Base-by-base conservation (phyloP, 2,888 invertebrate genomes). In the Mechanitis messenoides region DNA sequence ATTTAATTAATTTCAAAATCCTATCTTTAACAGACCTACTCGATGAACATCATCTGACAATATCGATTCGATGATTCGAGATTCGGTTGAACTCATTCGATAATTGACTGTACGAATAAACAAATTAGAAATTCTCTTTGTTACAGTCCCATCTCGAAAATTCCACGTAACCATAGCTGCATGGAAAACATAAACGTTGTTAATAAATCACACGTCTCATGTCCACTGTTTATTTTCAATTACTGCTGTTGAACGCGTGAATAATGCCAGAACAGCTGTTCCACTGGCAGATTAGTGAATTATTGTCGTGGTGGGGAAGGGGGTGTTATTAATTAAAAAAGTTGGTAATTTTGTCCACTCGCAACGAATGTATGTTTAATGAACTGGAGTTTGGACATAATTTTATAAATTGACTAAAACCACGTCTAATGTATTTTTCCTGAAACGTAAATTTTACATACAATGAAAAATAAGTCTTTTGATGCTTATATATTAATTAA, bases 141-240 rank as follows among this genome's bases (percentile, higher is more conserved):
- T 50, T 50, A 3, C 7, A 50, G 2, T 3, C 7, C 50, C 50
- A 50, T 50, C 50, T 50, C 50, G 28, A 50, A 50, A 50, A 50
- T 31, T 31, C 31, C 50, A 31, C 33, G 56, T 58, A 45, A 62
- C 58, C 58, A 61, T 46, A 56, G 53, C 53, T 45, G 47, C 65
- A 59, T 54, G 56, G 59, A 62, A 68, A 53, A 63, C 65, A 65
- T 68, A 67, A 67, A 61, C 71, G 69, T 70, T 71, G 77, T 78
- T 76, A 80, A 82, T 80, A 77, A 78, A 77, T 77, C 74, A 76
- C 71, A 68, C 62, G 73, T 66, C 71, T 73, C 76, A 72, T 73
- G 80, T 75, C 70, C 77, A 70, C 73, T 85, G 85, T 84, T 85
- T 85, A 81, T 83, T 84, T 84, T 85, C 84, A 82, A 85, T 85